Conservation (phyloP, 1,140 invertebrate genomes). For the Pollicipes pollicipes region DNA sequence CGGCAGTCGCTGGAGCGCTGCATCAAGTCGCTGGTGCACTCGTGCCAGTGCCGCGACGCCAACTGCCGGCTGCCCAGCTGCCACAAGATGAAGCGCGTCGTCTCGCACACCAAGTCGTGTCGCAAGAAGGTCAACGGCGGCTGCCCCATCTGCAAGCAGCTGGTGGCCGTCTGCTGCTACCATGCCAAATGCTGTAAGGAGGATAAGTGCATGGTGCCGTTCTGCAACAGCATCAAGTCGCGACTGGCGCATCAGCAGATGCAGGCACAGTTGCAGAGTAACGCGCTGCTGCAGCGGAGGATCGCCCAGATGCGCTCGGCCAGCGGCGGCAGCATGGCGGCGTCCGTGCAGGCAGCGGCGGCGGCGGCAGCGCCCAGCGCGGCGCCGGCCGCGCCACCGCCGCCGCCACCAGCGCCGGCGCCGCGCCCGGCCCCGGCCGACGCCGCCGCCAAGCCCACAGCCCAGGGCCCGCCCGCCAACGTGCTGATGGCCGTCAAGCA, state of each 20-base stretch:
- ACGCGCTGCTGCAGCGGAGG: constrained; percentile 56
- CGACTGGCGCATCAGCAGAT: constrained; percentile 92
- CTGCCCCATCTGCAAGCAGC: constrained; percentile 96
- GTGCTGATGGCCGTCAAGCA: constrained; percentile 73
- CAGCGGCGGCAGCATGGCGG: neutral
- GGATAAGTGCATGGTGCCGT: constrained; percentile 89
- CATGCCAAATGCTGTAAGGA: constrained; percentile 97
- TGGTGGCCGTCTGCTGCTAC: constrained; percentile 94
- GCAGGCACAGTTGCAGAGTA: constrained; percentile 75
- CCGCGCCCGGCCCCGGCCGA: no score
- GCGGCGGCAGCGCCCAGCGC: constrained; percentile 6
- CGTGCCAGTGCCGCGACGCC: constrained; percentile 87
- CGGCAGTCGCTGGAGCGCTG: constrained; percentile 90
- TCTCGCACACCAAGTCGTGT: constrained; percentile 85
- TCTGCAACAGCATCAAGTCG: constrained; percentile 94
- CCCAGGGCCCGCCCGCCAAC: constrained; percentile 48
- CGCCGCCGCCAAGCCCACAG: neutral
- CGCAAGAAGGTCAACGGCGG: constrained; percentile 88
- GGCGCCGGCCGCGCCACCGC: no score
- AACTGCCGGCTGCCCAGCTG: constrained; percentile 92
- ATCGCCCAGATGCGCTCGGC: constrained; percentile 67
- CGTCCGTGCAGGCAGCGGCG: neutral
- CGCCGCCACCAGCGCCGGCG: no score
- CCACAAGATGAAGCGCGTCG: constrained; percentile 96
- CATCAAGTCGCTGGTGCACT: constrained; percentile 93